These are phyloP conservation scores for Petrophora chlorosata DNA, from an alignment of 2,888 invertebrate species.

Conservation along the genomic window DNA sequence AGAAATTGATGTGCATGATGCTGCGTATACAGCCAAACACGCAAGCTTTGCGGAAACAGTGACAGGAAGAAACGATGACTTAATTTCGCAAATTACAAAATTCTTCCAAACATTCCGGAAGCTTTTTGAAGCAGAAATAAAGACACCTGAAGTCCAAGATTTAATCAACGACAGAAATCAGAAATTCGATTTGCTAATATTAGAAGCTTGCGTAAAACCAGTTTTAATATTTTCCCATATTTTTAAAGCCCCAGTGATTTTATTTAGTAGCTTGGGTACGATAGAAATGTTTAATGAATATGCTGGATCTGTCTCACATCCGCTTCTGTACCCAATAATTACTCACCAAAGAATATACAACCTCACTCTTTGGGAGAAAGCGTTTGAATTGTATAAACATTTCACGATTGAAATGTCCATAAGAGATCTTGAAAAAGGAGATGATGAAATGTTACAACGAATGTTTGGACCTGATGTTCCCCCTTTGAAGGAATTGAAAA, in stretches of 20 bases:
- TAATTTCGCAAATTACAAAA: constrained; percentile 15
- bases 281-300: constrained; percentile 26
- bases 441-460: constrained; percentile 31
- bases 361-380: constrained; percentile 35
- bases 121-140: constrained; percentile 40
- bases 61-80: constrained; percentile 26
- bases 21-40: too few species aligned
- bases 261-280: constrained; percentile 47
- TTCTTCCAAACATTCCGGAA: too few species aligned
- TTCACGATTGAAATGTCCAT: background rate
- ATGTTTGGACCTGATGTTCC: constrained; percentile 45
- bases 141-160: constrained; percentile 36
- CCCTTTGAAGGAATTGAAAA: constrained; percentile 35
- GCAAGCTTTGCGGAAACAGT: too few species aligned
- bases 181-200: constrained; percentile 47
- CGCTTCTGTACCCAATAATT: constrained; percentile 29
- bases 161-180: too few species aligned
- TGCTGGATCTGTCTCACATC: constrained; percentile 39
- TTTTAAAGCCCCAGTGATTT: constrained; percentile 47
- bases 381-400: constrained; percentile 9
- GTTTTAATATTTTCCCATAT: constrained; percentile 40
- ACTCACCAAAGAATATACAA: constrained; percentile 13
- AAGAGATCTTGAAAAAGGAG: background rate
- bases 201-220: constrained; percentile 40
- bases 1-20: constrained; percentile 3